Conservation (phyloP, 2,113 vertebrate species). For the Chionodraco myersi region DNA sequence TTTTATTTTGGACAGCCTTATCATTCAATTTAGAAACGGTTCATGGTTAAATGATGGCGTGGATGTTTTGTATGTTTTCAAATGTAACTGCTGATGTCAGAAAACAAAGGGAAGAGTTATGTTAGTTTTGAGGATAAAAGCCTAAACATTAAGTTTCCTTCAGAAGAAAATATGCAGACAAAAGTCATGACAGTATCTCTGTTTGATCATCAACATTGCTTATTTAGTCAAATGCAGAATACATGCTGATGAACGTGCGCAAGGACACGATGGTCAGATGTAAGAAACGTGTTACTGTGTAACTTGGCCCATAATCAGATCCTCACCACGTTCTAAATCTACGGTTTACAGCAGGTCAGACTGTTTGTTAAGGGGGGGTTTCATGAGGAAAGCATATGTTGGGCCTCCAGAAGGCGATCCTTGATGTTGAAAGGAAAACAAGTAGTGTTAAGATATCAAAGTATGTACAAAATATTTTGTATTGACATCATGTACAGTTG, state of each 20-base stretch:
- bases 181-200: constrained; percentile 31
- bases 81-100: constrained; percentile 53
- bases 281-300: not conserved
- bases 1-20: constrained; percentile 37
- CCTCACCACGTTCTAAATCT: constrained; percentile 32
- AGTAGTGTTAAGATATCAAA: constrained; percentile 75
- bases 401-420: constrained; percentile 40
- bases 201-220: constrained; percentile 18
- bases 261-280: constrained; percentile 1
- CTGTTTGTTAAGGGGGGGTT: constrained; percentile 30
- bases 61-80: constrained; percentile 57
- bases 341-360: constrained; percentile 46
- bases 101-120: constrained; percentile 28
- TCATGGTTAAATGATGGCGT: constrained; percentile 26
- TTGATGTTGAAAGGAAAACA: constrained; percentile 59
- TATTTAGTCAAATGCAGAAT: constrained; percentile 17
- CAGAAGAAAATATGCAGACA: constrained; percentile 32
- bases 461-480: constrained; percentile 71
- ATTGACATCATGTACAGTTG: constrained; percentile 75
- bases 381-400: constrained; percentile 18
- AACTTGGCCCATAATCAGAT: constrained; percentile 12
- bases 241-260: not conserved
- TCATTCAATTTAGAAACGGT: constrained; percentile 15
- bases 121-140: constrained; percentile 52
- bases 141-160: constrained; percentile 44